Evolutionary conservation across 2,797 vertebrate genomes (phyloP).

Genomic region (Enteromius treurensis): DNA sequence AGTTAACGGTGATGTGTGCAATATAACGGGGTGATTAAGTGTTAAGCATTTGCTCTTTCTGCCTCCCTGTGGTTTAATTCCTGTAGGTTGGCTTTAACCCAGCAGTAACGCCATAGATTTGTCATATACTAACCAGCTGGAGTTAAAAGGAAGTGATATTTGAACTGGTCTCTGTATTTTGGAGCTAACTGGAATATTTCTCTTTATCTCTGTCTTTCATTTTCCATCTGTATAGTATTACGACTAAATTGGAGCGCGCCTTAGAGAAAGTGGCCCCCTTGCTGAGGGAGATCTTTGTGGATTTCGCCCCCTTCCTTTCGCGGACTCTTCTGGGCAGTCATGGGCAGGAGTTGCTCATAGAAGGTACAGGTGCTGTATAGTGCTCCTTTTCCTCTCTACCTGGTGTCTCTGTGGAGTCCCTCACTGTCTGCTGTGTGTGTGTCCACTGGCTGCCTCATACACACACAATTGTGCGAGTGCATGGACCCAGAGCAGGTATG

Average conservation of each 20-base stretch:
- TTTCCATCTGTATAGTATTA: constrained; percentile 84
- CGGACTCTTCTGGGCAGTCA: constrained; percentile 97
- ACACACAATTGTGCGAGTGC: constrained; percentile 43
- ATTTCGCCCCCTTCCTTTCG: constrained; percentile 97
- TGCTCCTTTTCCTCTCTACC: constrained; percentile 75
- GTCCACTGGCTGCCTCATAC: constrained; percentile 54
- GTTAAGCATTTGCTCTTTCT: constrained; percentile 39
- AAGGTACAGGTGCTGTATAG: constrained; percentile 94
- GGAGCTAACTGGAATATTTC: neutral
- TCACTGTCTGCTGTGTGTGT: constrained; percentile 63
- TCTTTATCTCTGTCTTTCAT: constrained; percentile 37
- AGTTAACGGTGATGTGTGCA: constrained; percentile 34
- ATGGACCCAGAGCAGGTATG: constrained; percentile 56
- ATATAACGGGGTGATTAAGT: constrained; percentile 17
- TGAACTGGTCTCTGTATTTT: neutral
- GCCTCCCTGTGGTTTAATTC: constrained; percentile 42
- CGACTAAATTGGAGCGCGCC: constrained; percentile 97
- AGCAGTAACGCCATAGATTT: constrained; percentile 42
- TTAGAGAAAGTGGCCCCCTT: constrained; percentile 98
- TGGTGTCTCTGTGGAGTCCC: constrained; percentile 80
- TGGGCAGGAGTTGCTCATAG: constrained; percentile 99
- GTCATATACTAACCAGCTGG: constrained; percentile 49
- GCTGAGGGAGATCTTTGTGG: constrained; percentile 98
- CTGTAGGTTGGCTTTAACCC: constrained; percentile 34
- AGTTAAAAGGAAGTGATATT: constrained; percentile 19